Evolutionary conservation across 2,113 vertebrate species (phyloP), one percentile per base, ranked within the genome.

Genomic region (Stegastes partitus): DNA sequence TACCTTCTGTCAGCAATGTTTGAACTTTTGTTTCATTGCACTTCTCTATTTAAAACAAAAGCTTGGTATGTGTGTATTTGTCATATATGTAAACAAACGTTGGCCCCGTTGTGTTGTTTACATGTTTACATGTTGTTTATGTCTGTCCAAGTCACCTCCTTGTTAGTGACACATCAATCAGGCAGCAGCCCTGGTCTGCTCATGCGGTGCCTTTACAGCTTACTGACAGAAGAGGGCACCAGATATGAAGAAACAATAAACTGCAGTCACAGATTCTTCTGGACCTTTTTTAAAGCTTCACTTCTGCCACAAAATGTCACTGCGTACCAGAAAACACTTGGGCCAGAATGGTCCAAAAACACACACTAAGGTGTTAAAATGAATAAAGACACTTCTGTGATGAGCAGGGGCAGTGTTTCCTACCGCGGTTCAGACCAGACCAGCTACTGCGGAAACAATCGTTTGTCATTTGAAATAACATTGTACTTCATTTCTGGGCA

Each of bases 191-290:
- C 12, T 9, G 1, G 12, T 1, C 10, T 34, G 12, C 19, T 0
- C 11, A 34, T 7, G 7, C n/a, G 25, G 10, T 59, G 57, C 31
- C 16, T 5, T 56, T 69, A 50, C 61, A 34, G 2, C 11, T n/a
- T 67, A 11, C 22, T 16, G 59, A 44, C 90, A 86, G 22, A 47
- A 76, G 90, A 81, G 25, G 84, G 88, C 16, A 44, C 78, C 67
- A 90, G 22, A 84, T 68, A 51, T 34, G 15, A 45, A 66, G 26
- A 49, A 77, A 81, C 15, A 66, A 7, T 5, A 19, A 53, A 23
- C 4, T n/a, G 21, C 63, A 69, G 3, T 16, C 3, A 2, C 37
- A 54, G 68, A 63, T 51, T 45, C 14, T 63, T 76, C 62, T 76
- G 50, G 67, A 65, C 21, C 50, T 67, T 80, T n/a, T 72, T 53